phyloP scores from a whole-genome alignment of 2,888 invertebrate genomes.

The Torymus auratus region DNA sequence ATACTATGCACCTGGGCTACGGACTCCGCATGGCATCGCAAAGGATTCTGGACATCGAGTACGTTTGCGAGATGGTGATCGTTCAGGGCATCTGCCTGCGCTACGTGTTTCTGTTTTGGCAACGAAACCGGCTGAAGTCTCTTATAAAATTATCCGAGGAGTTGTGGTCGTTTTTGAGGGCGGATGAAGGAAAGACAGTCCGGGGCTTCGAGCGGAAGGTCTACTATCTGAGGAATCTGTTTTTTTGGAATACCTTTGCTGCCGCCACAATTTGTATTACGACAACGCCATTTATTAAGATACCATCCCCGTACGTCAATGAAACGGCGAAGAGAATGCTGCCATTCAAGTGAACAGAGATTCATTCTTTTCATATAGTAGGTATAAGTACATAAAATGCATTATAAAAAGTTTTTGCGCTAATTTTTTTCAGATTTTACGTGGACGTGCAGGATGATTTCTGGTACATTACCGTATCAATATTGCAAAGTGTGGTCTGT shows the following conservation, averaged over 20 bases:
- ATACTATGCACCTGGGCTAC: neutral
- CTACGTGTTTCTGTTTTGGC: neutral
- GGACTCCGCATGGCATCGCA: neutral
- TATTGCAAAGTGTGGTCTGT: neutral
- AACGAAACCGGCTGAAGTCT: neutral
- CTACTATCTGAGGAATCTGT: neutral
- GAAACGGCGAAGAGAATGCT: too few relatives aligned
- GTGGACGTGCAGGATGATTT: neutral
- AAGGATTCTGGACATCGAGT: neutral
- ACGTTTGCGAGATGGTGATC: neutral
- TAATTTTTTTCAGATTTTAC: neutral
- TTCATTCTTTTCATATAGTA: too few relatives aligned
- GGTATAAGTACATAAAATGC: too few relatives aligned
- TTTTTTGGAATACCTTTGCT: neutral
- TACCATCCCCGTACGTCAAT: too few relatives aligned
- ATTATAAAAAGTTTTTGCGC: neutral
- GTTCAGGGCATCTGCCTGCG: neutral
- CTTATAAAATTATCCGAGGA: neutral
- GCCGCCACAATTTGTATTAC: neutral
- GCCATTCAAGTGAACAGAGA: too few relatives aligned
- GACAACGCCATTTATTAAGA: neutral
- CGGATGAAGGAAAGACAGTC: neutral
- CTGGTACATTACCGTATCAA: neutral
- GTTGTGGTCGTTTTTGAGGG: neutral
- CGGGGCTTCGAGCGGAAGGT: neutral